phyloP scores from a whole-genome alignment of 1,140 invertebrate genomes.

The Drosophila pseudoananassae region DNA sequence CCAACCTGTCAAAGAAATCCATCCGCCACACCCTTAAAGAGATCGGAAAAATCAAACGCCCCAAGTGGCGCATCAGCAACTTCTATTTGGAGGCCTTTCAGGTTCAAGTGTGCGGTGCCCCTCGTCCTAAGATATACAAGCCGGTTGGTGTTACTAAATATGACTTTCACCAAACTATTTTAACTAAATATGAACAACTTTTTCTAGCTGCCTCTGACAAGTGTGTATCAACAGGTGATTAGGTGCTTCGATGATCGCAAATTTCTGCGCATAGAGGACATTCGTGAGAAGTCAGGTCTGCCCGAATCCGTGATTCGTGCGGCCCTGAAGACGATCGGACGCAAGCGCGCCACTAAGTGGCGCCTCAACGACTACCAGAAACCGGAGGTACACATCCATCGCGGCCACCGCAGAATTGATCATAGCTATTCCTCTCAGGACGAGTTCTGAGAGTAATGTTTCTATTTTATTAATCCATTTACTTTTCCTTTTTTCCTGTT shows the following conservation, averaged over 20 bases:
- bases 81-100: slow-evolving; percentile 12
- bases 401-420: slow-evolving; percentile 7
- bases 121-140: neutral
- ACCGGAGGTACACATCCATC: slow-evolving; percentile 11
- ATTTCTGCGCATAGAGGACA: slow-evolving; percentile 11
- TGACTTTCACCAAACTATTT: no score
- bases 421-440: no score
- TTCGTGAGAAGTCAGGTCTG: slow-evolving; percentile 5
- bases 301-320: neutral
- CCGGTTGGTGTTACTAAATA: no score
- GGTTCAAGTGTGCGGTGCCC: neutral
- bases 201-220: neutral
- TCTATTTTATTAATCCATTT: no score
- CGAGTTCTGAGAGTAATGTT: no score
- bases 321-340: slow-evolving; percentile 16
- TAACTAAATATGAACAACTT: no score
- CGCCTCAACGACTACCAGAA: slow-evolving; percentile 25
- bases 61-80: slow-evolving; percentile 30
- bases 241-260: neutral
- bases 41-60: slow-evolving; percentile 13
- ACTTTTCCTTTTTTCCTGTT: no score
- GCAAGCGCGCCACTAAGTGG: slow-evolving; percentile 33
- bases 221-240: slow-evolving; percentile 6
- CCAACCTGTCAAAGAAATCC: neutral
- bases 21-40: slow-evolving; percentile 1